Percentiles rank a stretch among this genome's conserved stretches.
phyloP scores from a whole-genome alignment of 2,888 invertebrate genomes.

The Idaea aversata region DNA sequence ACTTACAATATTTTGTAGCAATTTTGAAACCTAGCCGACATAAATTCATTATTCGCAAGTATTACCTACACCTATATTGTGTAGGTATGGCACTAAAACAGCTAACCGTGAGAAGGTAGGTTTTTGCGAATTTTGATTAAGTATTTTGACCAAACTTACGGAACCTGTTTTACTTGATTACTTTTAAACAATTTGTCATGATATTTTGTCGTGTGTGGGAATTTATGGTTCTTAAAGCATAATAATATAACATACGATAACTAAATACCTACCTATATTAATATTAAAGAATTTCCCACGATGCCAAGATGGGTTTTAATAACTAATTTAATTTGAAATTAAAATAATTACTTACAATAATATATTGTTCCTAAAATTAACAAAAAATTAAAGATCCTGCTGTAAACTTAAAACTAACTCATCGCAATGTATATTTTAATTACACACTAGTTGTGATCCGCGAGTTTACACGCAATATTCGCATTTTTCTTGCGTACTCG shows the following conservation, averaged over 20 bases:
- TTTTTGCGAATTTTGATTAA: background rate
- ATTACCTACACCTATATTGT: background rate
- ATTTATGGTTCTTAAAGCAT: background rate
- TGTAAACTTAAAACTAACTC: too few species aligned
- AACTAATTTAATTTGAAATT: background rate
- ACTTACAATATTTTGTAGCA: too few species aligned
- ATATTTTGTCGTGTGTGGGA: background rate
- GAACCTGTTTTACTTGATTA: background rate
- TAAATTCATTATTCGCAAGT: background rate
- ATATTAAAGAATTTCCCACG: background rate
- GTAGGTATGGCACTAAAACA: slow-evolving; percentile 1
- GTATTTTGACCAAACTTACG: background rate
- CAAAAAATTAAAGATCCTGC: too few species aligned
- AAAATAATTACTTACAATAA: background rate
- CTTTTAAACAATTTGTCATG: background rate
- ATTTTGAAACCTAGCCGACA: background rate
- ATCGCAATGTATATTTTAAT: too few species aligned
- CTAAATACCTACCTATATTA: background rate
- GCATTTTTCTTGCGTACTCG: too few species aligned
- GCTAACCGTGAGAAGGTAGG: background rate
- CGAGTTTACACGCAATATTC: too few species aligned
- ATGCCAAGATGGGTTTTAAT: too few species aligned
- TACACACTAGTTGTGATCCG: too few species aligned
- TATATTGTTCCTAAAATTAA: background rate
- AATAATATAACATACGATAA: too few species aligned